These are phyloP conservation scores for Brachionus sp. DNA, from an alignment of 1,140 invertebrate species.

Conservation along the genomic window DNA sequence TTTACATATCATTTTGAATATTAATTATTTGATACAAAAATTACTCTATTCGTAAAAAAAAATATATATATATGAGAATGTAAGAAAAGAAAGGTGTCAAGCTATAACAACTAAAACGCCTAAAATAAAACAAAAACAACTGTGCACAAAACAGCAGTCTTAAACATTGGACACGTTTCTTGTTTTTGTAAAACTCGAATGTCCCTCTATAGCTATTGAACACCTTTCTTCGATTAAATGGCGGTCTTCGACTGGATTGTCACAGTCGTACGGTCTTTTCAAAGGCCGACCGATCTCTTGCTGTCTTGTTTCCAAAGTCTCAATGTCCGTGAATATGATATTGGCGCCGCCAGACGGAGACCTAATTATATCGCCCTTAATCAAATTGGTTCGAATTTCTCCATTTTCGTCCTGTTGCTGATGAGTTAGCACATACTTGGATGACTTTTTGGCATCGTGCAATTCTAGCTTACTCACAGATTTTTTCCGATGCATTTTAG, in stretches of 20 bases:
- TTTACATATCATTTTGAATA: not conserved
- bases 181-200: slow-evolving; percentile 39
- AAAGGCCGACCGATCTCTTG: not conserved
- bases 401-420: slow-evolving; percentile 85
- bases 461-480: slow-evolving; percentile 23
- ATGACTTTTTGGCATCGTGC: slow-evolving; percentile 58
- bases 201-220: slow-evolving; percentile 45
- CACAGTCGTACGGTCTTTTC: slow-evolving; percentile 16
- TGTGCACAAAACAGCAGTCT: not conserved
- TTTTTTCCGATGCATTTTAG: slow-evolving; percentile 30
- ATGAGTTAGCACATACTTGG: slow-evolving; percentile 83
- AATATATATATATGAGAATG: not conserved
- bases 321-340: slow-evolving; percentile 40
- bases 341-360: slow-evolving; percentile 41
- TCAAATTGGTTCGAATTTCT: slow-evolving; percentile 83
- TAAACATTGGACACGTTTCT: slow-evolving; percentile 7
- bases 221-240: slow-evolving; percentile 35
- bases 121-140: slow-evolving; percentile 1
- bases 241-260: slow-evolving; percentile 8
- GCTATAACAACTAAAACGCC: not conserved
- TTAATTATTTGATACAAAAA: not conserved
- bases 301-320: slow-evolving; percentile 39
- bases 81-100: not conserved
- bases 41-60: not conserved
- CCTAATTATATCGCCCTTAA: slow-evolving; percentile 64